Conservation (phyloP, 2,113 vertebrate species). For the Bambusicola thoracicus region DNA sequence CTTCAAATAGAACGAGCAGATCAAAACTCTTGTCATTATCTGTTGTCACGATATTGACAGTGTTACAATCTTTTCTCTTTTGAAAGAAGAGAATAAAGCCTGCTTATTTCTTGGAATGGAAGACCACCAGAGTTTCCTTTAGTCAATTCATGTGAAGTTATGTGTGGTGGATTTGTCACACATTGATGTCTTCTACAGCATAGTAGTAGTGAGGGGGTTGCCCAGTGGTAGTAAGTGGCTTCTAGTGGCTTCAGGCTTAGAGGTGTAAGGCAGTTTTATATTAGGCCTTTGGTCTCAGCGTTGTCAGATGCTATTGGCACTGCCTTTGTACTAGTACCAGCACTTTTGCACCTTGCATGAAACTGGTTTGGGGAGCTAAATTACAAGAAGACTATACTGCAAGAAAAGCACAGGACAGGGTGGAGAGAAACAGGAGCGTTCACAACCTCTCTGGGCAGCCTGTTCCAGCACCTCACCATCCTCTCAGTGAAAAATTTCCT, state of each 20-base stretch:
- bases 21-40: not conserved
- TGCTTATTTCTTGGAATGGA: not conserved
- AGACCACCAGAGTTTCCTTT: not conserved
- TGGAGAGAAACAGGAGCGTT: not conserved
- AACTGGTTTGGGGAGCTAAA: not conserved
- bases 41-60: not conserved
- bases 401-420: not conserved
- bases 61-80: not conserved
- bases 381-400: not conserved
- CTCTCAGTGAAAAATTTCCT: no score
- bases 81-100: not conserved
- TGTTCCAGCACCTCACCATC: no score
- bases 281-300: not conserved
- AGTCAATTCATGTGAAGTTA: not conserved
- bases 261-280: not conserved
- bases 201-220: not conserved
- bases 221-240: not conserved
- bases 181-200: not conserved
- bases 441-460: no score
- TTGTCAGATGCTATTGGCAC: not conserved
- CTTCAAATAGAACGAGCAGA: not conserved
- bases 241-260: not conserved
- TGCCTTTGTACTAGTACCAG: not conserved
- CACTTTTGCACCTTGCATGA: not conserved
- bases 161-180: not conserved